Conservation (phyloP, 2,113 vertebrate species). For the Motacilla alba region DNA sequence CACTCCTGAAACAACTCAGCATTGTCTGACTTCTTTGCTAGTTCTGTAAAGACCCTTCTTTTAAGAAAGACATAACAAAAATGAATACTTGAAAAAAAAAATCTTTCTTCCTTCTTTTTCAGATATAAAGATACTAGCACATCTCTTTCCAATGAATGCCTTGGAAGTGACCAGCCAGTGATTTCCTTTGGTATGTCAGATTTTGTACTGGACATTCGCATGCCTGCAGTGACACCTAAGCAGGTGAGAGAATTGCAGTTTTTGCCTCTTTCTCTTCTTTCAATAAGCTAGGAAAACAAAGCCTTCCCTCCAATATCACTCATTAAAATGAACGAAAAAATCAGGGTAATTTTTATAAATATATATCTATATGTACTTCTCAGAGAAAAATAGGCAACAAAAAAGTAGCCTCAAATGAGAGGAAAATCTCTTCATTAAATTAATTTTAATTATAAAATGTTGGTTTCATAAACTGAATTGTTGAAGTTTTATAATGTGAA, state of each 20-base stretch:
- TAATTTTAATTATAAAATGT: not conserved
- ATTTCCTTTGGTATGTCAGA: conserved; percentile 79
- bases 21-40: not conserved
- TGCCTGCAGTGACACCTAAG: conserved; percentile 88
- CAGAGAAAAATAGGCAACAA: not conserved
- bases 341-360: not conserved
- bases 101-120: not conserved
- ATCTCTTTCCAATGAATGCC: conserved; percentile 80
- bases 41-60: not conserved
- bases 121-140: conserved; percentile 82
- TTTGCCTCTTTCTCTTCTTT: not conserved
- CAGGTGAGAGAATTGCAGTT: conserved; percentile 72
- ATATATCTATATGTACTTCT: not conserved
- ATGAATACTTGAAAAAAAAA: not conserved
- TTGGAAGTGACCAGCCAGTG: conserved; percentile 69
- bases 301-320: not conserved
- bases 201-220: conserved; percentile 87
- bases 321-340: not conserved
- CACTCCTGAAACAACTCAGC: not conserved
- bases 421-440: not conserved
- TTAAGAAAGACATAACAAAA: not conserved
- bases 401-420: not conserved
- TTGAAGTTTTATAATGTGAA: not conserved
- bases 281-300: not conserved
- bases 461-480: not conserved